A percentile compares a stretch with the other conserved stretches of the same genome.
Evolutionary conservation across 92 coral and sea anemone genomes (phyloP).

Genomic region (Bergia sp.): DNA sequence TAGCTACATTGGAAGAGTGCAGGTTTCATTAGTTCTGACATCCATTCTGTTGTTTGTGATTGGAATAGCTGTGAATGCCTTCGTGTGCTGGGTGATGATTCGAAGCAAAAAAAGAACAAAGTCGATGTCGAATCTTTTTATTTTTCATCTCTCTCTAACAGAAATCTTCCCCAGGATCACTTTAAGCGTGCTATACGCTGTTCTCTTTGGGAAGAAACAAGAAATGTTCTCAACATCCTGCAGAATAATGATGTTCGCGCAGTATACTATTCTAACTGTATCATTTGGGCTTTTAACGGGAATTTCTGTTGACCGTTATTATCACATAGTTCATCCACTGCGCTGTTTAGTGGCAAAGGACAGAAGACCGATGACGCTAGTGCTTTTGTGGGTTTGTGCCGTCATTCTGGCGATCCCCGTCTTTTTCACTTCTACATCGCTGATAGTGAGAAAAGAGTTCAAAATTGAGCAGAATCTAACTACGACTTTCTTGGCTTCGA

Average conservation of each 20-base stretch:
- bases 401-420: neutral
- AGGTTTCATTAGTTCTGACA: neutral
- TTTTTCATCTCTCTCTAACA: conserved; percentile 26
- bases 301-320: conserved; percentile 29
- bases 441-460: neutral
- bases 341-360: conserved; percentile 21
- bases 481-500: neutral
- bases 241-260: conserved; percentile 10
- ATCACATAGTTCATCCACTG: conserved; percentile 30
- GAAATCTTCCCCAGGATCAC: conserved; percentile 1
- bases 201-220: conserved; percentile 16
- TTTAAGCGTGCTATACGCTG: neutral
- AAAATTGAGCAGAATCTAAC: neutral
- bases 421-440: neutral
- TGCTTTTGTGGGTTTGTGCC: conserved; percentile 24
- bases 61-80: conserved; percentile 18
- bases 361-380: neutral
- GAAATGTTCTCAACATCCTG: neutral
- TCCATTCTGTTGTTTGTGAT: neutral
- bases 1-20: neutral
- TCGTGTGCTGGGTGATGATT: conserved; percentile 28
- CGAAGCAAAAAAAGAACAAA: conserved; percentile 18
- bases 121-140: conserved; percentile 22
- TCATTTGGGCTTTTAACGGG: conserved; percentile 28
- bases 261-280: conserved; percentile 4